Evolutionary conservation across 2,113 vertebrate genomes (phyloP).

Genomic region (Psammodynastes pulverulentus): DNA sequence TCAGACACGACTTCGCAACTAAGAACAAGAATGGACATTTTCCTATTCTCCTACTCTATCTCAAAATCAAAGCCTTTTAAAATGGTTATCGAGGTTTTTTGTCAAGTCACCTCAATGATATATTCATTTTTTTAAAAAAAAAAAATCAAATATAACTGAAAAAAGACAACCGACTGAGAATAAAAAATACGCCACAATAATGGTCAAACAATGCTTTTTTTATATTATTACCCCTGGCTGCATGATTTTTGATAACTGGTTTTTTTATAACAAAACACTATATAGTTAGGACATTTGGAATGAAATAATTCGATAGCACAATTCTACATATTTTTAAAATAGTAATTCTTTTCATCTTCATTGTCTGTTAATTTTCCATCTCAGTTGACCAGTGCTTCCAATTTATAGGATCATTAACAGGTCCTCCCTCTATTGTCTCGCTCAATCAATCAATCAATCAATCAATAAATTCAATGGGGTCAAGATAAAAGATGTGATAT

Average conservation of each 20-base stretch:
- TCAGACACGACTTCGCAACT: no score
- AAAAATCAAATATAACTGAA: background rate
- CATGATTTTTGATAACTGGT: background rate
- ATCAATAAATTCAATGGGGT: background rate
- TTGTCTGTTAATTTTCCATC: background rate
- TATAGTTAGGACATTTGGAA: background rate
- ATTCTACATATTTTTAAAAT: background rate
- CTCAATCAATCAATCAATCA: background rate
- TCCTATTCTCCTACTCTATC: background rate
- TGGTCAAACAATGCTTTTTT: background rate
- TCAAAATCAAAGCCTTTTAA: background rate
- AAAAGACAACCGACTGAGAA: background rate
- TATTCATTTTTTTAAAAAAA: background rate
- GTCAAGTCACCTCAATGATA: background rate
- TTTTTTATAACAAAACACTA: background rate
- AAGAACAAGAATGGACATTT: no score
- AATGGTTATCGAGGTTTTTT: background rate
- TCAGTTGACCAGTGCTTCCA: background rate
- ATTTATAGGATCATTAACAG: background rate
- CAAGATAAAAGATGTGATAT: background rate
- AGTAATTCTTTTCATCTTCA: background rate
- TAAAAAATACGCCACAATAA: background rate
- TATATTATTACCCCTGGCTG: background rate
- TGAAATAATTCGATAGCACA: background rate
- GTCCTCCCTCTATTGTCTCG: background rate